phyloP scores from a whole-genome alignment of 2,888 invertebrate species.

The Drosophila cognata region DNA sequence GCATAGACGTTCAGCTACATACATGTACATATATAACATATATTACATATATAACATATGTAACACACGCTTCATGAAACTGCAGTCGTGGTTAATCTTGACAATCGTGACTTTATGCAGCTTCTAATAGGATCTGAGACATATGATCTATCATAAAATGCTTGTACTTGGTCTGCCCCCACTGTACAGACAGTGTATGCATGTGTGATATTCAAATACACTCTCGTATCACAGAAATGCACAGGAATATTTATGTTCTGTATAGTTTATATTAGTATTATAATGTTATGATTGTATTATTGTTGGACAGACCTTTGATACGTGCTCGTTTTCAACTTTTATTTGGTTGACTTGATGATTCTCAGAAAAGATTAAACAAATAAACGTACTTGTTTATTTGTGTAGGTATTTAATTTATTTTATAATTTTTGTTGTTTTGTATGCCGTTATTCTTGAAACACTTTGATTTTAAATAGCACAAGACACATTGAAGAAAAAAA shows the following conservation, averaged over 20 bases:
- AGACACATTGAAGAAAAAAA: slow-evolving; percentile 12
- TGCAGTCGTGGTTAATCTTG: slow-evolving; percentile 12
- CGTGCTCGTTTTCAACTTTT: slow-evolving; percentile 19
- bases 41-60: not conserved
- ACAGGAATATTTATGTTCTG: not conserved
- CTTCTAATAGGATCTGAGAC: not conserved
- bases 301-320: slow-evolving; percentile 60
- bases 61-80: not conserved
- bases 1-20: too few relatives aligned
- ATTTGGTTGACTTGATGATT: slow-evolving; percentile 26
- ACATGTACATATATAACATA: too few relatives aligned
- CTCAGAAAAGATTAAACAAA: slow-evolving; percentile 2
- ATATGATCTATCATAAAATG: not conserved
- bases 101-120: not conserved
- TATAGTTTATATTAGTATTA: not conserved
- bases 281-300: not conserved
- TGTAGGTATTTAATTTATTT: not conserved
- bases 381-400: slow-evolving; percentile 7
- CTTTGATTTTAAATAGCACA: slow-evolving; percentile 29
- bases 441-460: slow-evolving; percentile 18
- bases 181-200: not conserved
- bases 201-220: not conserved
- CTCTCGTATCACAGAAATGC: not conserved
- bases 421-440: not conserved
- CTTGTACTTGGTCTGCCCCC: not conserved